A percentile compares a stretch with the other conserved stretches of the same genome.
phyloP scores from a whole-genome alignment of 1,140 invertebrate species.

The Cephus cinctus region DNA sequence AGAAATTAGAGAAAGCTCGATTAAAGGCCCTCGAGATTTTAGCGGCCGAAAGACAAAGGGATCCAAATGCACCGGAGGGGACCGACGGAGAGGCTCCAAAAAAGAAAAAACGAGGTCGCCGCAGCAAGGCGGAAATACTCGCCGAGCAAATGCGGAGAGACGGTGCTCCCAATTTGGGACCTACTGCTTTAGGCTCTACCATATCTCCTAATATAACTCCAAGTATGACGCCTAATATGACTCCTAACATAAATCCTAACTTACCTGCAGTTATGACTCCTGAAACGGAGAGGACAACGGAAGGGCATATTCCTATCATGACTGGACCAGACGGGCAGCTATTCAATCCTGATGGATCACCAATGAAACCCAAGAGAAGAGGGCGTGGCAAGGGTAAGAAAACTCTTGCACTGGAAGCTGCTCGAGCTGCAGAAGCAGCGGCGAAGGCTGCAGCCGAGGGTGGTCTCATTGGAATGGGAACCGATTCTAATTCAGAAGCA shows the following conservation, averaged over 20 bases:
- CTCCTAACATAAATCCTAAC: constrained; percentile 19
- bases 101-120: constrained; percentile 50
- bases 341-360: constrained; percentile 45
- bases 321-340: constrained; percentile 36
- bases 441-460: constrained; percentile 35
- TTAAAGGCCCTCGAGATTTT: constrained; percentile 55
- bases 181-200: constrained; percentile 9
- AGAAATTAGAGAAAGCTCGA: constrained; percentile 61
- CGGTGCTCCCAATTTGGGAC: constrained; percentile 22
- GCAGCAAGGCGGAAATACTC: constrained; percentile 53
- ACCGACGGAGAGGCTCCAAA: constrained; percentile 49
- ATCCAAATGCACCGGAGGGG: constrained; percentile 38
- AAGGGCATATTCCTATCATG: constrained; percentile 29
- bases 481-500: constrained; percentile 42
- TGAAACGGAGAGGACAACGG: constrained; percentile 24
- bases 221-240: constrained; percentile 7
- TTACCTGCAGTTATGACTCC: constrained; percentile 19
- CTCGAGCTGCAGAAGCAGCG: constrained; percentile 49
- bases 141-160: constrained; percentile 54
- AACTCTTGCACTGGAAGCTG: constrained; percentile 56
- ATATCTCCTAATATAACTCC: constrained; percentile 7
- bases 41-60: constrained; percentile 44
- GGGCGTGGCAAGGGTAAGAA: constrained; percentile 61
- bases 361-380: constrained; percentile 53
- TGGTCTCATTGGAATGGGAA: constrained; percentile 34